A percentile compares a stretch with the other conserved stretches of the same genome.
Conservation (phyloP, 2,113 vertebrate genomes). For the Brachyhypopomus gauderio region DNA sequence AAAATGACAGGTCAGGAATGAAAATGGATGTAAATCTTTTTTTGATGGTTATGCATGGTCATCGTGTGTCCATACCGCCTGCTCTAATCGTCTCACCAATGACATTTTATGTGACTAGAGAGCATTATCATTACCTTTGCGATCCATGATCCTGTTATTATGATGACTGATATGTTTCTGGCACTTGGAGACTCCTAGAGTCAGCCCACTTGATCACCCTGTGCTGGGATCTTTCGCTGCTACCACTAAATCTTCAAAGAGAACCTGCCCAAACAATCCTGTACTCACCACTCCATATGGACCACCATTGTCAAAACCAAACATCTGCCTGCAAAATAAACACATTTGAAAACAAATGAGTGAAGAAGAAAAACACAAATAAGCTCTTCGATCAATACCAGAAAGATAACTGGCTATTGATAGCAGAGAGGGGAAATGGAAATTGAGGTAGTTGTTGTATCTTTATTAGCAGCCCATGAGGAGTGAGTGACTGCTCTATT, state of each 20-base stretch:
- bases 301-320: too few species aligned
- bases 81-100: neutral
- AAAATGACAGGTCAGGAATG: neutral
- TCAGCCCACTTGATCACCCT: neutral
- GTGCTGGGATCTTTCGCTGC: neutral
- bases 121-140: neutral
- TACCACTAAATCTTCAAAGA: neutral
- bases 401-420: conserved; percentile 13
- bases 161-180: neutral
- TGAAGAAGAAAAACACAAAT: neutral
- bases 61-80: neutral
- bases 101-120: neutral
- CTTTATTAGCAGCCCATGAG: conserved; percentile 32
- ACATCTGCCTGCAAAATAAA: neutral
- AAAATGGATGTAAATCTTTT: neutral
- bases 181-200: neutral
- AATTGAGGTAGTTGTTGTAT: conserved; percentile 22
- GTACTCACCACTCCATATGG: too few species aligned
- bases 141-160: neutral
- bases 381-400: conserved; percentile 29
- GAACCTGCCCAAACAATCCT: neutral
- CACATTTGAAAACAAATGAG: neutral
- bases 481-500: neutral
- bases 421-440: conserved; percentile 34
- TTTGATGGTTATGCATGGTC: neutral